Conservation (phyloP, 2,797 vertebrate species). For the Toxotes lorentzi region DNA sequence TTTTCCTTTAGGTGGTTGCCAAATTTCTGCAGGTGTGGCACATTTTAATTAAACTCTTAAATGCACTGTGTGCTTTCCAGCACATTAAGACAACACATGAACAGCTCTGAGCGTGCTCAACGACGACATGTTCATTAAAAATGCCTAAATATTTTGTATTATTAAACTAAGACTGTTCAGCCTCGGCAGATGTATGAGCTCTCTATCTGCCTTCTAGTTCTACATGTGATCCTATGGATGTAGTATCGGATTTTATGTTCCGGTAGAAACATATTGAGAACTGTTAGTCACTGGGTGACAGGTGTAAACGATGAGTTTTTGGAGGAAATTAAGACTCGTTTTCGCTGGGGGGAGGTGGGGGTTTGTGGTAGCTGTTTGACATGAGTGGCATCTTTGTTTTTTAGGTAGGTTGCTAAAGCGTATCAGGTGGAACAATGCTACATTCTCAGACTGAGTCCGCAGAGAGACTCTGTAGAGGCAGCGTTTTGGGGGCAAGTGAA, state of each 20-base stretch:
- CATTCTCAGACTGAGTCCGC: slow-evolving; percentile 78
- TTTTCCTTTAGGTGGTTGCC: background rate
- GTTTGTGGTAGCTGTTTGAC: slow-evolving; percentile 28
- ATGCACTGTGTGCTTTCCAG: background rate
- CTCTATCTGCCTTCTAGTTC: background rate
- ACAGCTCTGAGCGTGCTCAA: background rate
- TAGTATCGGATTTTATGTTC: slow-evolving; percentile 10
- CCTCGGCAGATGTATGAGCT: background rate
- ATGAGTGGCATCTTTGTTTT: slow-evolving; percentile 34
- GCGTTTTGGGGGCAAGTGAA: slow-evolving; percentile 3
- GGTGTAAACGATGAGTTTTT: background rate
- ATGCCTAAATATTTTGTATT: background rate
- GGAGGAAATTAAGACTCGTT: background rate
- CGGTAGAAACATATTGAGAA: background rate
- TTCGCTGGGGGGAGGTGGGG: background rate
- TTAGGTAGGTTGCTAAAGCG: slow-evolving; percentile 80
- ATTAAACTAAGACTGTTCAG: background rate
- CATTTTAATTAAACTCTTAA: background rate
- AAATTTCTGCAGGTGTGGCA: background rate
- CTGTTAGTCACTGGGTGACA: background rate
- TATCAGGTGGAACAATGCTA: slow-evolving; percentile 78
- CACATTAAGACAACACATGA: background rate
- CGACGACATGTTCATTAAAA: background rate
- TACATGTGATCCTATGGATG: slow-evolving; percentile 1
- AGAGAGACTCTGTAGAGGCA: slow-evolving; percentile 60